Conservation (phyloP, 1,140 invertebrate species). For the Cotesia vestalis region DNA sequence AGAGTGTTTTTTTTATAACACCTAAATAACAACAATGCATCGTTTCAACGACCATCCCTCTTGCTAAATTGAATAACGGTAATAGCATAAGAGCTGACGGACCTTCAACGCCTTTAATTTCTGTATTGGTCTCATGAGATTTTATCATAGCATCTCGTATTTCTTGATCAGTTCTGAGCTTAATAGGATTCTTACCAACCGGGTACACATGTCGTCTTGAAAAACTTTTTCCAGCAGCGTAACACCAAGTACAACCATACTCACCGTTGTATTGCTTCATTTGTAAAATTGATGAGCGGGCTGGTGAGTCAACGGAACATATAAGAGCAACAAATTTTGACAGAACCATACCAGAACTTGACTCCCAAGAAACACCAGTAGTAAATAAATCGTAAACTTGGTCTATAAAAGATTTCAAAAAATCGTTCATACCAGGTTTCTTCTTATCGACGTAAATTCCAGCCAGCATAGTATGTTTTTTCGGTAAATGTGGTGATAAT, state of each 20-base stretch:
- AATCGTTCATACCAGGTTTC: not conserved
- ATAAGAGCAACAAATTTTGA: not conserved
- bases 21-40: constrained; percentile 24
- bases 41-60: constrained; percentile 10
- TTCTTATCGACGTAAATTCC: not conserved
- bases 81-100: not conserved
- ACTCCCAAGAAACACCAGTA: not conserved
- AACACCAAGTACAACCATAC: not conserved
- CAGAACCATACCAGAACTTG: not conserved
- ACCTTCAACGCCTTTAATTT: constrained; percentile 15
- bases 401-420: not conserved
- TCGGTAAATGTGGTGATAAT: not conserved
- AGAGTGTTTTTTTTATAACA: not conserved
- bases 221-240: not conserved
- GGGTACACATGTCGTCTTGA: not conserved
- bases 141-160: not conserved
- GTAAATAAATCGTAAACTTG: not conserved
- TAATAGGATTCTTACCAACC: not conserved
- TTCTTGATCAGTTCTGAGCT: not conserved
- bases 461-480: not conserved
- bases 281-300: not conserved
- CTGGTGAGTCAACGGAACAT: not conserved
- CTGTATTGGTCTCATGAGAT: not conserved
- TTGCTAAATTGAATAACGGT: constrained; percentile 9
- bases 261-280: constrained; percentile 5